Evolutionary conservation across 2,888 invertebrate genomes (phyloP), one percentile per base, ranked within the genome.

Genomic region (Stenichneumon culpator): DNA sequence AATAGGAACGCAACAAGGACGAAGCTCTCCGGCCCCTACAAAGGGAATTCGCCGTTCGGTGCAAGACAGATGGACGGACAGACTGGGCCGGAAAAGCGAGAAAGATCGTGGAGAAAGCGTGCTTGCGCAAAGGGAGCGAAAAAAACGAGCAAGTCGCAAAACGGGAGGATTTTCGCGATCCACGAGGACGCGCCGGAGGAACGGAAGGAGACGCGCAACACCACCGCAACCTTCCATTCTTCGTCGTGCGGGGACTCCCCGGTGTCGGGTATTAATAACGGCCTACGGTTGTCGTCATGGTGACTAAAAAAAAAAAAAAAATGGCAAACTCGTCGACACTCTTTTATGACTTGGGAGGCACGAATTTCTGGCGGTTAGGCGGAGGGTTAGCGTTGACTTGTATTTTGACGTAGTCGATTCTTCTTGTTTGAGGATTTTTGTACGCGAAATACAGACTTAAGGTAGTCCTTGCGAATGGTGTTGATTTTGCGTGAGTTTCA

Each of bases 281-380:
- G 92, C 92, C 91, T 90, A 89, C 90, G 89, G 91, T 91, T 90
- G 92, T 93, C 90, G 90, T 86, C 91, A 92, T 93, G 92, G 92
- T 87, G 91, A 92, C 92, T 90, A 89, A 90, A 86, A 90, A 89
- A 91, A 92, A 92, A 32, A 32, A 32, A 32, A 32, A 32, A 32
- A 32, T n/a, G n/a, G 50, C 11, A 92, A 91, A 89, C 88, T 86
- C 89, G 87, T 89, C 86, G 87, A 82, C 78, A 69, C 67, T 52
- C 80, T 75, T 54, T 81, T 60, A 47, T 1, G 68, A 67, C 54
- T 47, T 74, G 44, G 60, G 36, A 57, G 57, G 36, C 67, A 36
- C 54, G 25, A 74, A 74, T 44, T 0, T 74, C 47, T 19, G n/a
- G 28, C 22, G 11, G 47, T 32, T 22, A 28, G 11, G n/a, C n/a